Evolutionary conservation across 2,797 vertebrate species (phyloP).

Genomic region (Tenualosa ilisha): DNA sequence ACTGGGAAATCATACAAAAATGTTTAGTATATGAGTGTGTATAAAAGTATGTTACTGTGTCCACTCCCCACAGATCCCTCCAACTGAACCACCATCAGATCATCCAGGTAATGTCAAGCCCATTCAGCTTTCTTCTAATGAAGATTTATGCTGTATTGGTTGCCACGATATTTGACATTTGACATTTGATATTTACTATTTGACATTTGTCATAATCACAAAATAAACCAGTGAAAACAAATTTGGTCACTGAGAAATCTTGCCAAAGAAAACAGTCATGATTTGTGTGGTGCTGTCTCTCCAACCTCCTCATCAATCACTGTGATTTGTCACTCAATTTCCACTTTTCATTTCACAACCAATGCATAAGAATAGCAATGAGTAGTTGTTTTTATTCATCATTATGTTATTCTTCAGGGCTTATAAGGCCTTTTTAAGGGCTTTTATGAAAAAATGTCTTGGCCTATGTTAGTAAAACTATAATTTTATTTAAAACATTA

Average conservation of each 20-base stretch:
- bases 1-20: neutral
- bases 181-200: neutral
- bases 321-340: too few relatives aligned
- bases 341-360: too few relatives aligned
- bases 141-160: neutral
- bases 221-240: neutral
- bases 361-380: too few relatives aligned
- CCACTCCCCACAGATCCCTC: conserved; percentile 63
- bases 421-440: too few relatives aligned
- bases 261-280: neutral
- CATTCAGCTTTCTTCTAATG: conserved; percentile 34
- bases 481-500: too few relatives aligned
- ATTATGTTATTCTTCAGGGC: too few relatives aligned
- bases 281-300: neutral
- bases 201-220: too few relatives aligned
- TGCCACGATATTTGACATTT: neutral
- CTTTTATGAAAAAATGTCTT: too few relatives aligned
- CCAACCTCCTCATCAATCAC: neutral
- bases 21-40: neutral
- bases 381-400: too few relatives aligned
- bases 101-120: conserved; percentile 68
- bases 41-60: conserved; percentile 52
- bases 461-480: too few relatives aligned
- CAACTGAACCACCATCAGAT: conserved; percentile 66
- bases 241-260: neutral